Base-by-base conservation (phyloP, 2,888 invertebrate genomes). In the Himalopsyche tibetana region DNA sequence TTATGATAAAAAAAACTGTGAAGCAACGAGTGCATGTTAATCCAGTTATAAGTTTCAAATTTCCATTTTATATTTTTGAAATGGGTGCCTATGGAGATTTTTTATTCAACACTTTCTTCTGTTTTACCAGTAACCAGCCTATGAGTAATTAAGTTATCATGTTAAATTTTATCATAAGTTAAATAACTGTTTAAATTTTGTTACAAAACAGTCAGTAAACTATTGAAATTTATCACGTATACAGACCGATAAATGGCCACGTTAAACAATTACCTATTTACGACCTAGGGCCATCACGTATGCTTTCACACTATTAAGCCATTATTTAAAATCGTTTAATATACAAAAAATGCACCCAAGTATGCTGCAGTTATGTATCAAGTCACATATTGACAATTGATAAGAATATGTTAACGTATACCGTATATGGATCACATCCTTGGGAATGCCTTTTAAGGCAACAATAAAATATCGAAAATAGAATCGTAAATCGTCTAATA, bases 241-340 rank as follows among this genome's bases (percentile, higher is more conserved):
- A 15, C 51, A 51, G 15, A 15, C 15, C 15, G 51, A 12, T 63
- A 19, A 63, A 63, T 63, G 19, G 19, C 63, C 11, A 9, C 28
- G 5, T 19, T 63, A 63, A 63, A 63, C 28, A 63, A 63, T 19
- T 63, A 63, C n/a, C 8, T 19, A 63, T 19, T 28, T 63, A 63
- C 63, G 28, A 63, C 63, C 63, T 63, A 63, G 63, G 63, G 63
- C 63, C 11, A 63, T 63, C 63, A 63, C 28, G n/a, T 19, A 28
- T 28, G 8, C 63, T 63, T 63, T 19, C 63, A 63, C 63, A 28
- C 63, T 63, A 63, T 63, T 28, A 9, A 19, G 63, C 28, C 63
- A 63, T 19, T 28, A 63, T 63, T 63, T n/a, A 4, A 51, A 51
- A 19, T 19, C 63, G 19, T 63, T 63, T 3, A 63, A 19, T 11